Conservation (phyloP, 2,113 vertebrate genomes). For the Lamprologus ornatipinnis region DNA sequence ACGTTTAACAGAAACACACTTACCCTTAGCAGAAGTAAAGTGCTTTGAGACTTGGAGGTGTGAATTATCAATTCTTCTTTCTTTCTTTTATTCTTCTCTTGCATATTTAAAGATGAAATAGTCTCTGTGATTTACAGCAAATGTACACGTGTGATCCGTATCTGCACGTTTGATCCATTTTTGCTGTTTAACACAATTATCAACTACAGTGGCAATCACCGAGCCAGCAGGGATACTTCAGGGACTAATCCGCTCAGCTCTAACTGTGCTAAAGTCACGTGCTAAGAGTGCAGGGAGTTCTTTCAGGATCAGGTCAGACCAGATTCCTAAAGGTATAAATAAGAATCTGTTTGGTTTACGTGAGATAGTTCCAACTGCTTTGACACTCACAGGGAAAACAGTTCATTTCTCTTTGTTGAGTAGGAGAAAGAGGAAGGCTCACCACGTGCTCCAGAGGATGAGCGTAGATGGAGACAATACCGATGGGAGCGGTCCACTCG, state of each 20-base stretch:
- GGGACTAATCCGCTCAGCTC: background rate
- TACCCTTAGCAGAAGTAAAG: background rate
- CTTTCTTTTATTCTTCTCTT: background rate
- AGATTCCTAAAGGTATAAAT: background rate
- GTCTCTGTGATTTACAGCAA: background rate
- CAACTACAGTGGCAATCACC: background rate
- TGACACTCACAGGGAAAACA: background rate
- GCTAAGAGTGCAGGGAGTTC: background rate
- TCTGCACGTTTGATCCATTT: background rate
- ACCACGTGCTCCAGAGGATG: conserved; percentile 89
- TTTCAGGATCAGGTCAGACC: background rate
- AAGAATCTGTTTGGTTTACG: background rate
- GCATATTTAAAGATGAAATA: background rate
- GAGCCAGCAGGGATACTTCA: background rate
- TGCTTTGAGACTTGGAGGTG: background rate
- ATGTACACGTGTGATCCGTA: rapidly evolving
- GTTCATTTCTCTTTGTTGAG: background rate
- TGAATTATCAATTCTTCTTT: background rate
- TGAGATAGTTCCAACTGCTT: background rate
- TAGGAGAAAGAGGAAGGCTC: conserved; percentile 1
- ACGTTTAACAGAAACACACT: background rate
- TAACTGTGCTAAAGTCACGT: background rate
- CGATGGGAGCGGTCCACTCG: conserved; percentile 91
- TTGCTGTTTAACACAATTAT: background rate
- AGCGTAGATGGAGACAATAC: conserved; percentile 79